These are phyloP conservation scores for Enteromius viviparus DNA, from an alignment of 2,797 vertebrate genomes.

Conservation along the genomic window DNA sequence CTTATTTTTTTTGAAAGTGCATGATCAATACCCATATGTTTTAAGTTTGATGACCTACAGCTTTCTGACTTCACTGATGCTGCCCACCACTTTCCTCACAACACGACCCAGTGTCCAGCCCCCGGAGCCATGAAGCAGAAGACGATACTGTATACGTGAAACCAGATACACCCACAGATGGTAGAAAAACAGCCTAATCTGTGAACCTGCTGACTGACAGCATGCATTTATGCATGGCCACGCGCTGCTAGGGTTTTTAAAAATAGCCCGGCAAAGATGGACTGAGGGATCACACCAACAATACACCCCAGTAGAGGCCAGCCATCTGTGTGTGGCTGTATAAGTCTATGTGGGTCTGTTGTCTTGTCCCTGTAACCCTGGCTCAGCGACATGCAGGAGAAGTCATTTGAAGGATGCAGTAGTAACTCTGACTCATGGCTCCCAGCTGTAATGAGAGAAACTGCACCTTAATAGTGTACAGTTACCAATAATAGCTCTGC, in stretches of 20 bases:
- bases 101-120: constrained; percentile 13
- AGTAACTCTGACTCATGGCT: constrained; percentile 55
- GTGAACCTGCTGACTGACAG: constrained; percentile 69
- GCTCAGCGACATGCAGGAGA: constrained; percentile 46
- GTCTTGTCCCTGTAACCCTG: constrained; percentile 47
- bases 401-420: constrained; percentile 48
- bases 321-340: constrained; percentile 48
- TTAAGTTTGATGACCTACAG: constrained; percentile 5
- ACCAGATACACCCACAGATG: constrained; percentile 62
- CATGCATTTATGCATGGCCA: constrained; percentile 63
- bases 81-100: constrained; percentile 5
- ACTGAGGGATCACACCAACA: constrained; percentile 54
- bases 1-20: no score
- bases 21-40: constrained; percentile 8
- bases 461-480: constrained; percentile 35
- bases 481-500: constrained; percentile 43
- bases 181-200: constrained; percentile 65
- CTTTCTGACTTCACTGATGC: constrained; percentile 9
- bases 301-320: constrained; percentile 45
- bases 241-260: constrained; percentile 56
- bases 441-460: constrained; percentile 40
- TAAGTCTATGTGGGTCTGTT: constrained; percentile 28
- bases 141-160: constrained; percentile 55
- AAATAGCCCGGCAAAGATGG: constrained; percentile 54
- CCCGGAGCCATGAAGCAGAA: constrained; percentile 21